Base-by-base conservation (phyloP, 2,888 invertebrate species). In the Liopterus haemorrhoidalis region DNA sequence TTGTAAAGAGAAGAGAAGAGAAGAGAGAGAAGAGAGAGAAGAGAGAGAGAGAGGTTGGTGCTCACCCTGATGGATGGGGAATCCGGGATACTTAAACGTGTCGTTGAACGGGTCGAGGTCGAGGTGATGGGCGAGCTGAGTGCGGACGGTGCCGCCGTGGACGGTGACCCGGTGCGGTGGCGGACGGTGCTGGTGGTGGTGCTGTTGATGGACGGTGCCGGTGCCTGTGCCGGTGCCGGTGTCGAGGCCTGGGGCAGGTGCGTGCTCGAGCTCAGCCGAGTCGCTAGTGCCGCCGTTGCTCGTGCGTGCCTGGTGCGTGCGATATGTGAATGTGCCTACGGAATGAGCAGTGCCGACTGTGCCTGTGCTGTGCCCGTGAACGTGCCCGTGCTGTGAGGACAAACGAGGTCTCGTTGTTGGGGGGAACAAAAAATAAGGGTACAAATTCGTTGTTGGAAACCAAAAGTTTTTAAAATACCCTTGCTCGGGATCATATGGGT, bases 351-450 rank as follows among this genome's bases (percentile, higher is more conserved):
- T 62, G 60, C 57, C 59, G 60, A 64, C 60, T 59, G 65, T 60
- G 62, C 55, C 52, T 53, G 63, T 63, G 67, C 64, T 60, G 59
- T 61, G 63, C 62, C 62, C 63, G 63, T 62, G 62, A 61, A n/a
- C n/a, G 65, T 60, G 62, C 55, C 52, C 54, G 63, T 63, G 67
- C 64, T 60, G 59, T 61, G 63, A 61, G 60, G 60, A 63, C 61
- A 71, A 66, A 58, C 63, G 63, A 46, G 59, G 56, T 54, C 52
- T 52, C 52, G 53, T 51, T 46, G 56, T 57, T 37, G 70, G 72
- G 57, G 78, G 77, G 64, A 75, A 77, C 57, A 79, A 70, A 70
- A 78, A 77, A 65, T 75, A 75, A 53, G 78, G 78, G 60, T 70
- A 72, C 59, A 68, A 67, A 64, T 71, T 70, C 60, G 72, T 70